Evolutionary conservation across 2,888 invertebrate species (phyloP), one percentile per base, ranked within the genome.

Genomic region (Dastarcus helophoroides): DNA sequence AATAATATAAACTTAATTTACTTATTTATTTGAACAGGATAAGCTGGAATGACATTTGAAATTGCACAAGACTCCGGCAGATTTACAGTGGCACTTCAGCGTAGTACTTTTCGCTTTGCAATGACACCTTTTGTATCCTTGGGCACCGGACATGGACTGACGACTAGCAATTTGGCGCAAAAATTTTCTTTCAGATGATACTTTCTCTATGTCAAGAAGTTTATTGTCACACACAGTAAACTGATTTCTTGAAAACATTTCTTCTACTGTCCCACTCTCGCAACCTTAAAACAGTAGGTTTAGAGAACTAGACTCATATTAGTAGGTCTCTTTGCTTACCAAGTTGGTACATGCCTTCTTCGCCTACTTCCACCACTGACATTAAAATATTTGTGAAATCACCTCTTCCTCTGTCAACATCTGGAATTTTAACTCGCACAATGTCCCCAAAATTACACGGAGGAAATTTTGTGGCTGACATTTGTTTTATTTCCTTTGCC

Each of bases 361-460:
- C n/a, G n/a, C n/a, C n/a, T n/a, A n/a, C n/a, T n/a, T n/a, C n/a
- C n/a, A n/a, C n/a, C 19, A 29, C 28, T 29, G 29, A 10, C 29
- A 11, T 29, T 26, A 39, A 30, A 31, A 44, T 31, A 35, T 40
- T 43, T 29, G 35, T 38, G 31, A 37, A 41, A 35, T 44, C 43
- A 22, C 41, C 38, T 27, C 36, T 38, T 19, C 37, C 41, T 44
- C 40, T 30, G 33, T 41, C 40, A 33, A 42, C 36, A 24, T 42
- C 43, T 38, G 39, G 38, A 35, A 46, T 37, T 39, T 40, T 33
- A 29, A 42, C 41, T 42, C 40, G 38, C 12, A 43, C 43, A 31
- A 38, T 43, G 37, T 46, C 39, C 32, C 40, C 43, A 29, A 46
- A 35, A 22, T 32, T 30, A 40, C 38, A 38, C 35, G 32, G n/a